Conservation (phyloP, 2,888 invertebrate species). For the Rhagium mordax region DNA sequence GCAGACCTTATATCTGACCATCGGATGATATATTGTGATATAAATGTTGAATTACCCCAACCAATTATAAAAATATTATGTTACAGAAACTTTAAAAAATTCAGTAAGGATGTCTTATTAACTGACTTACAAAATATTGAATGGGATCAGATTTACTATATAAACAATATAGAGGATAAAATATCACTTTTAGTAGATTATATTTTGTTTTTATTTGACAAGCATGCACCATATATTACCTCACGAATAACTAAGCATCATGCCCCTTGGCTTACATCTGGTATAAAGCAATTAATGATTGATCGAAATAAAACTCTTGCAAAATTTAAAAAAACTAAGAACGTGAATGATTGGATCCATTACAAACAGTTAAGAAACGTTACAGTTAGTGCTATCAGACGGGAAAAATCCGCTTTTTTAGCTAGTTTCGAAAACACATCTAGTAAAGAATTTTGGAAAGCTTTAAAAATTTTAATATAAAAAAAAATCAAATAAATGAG, state of each 20-base stretch:
- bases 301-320: not conserved
- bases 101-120: not conserved
- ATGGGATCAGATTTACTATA: not conserved
- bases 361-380: not conserved
- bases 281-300: not conserved
- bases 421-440: too few relatives aligned
- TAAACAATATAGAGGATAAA: not conserved
- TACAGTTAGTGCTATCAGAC: not conserved
- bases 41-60: not conserved
- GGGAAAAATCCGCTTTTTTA: not conserved
- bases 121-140: not conserved
- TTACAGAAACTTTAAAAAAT: not conserved
- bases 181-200: not conserved
- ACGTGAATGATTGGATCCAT: not conserved
- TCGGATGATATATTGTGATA: not conserved
- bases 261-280: not conserved
- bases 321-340: not conserved
- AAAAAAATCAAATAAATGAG: too few relatives aligned
- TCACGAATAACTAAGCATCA: not conserved
- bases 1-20: too few relatives aligned
- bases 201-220: not conserved
- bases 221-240: not conserved
- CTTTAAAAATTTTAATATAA: too few relatives aligned
- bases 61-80: too few relatives aligned
- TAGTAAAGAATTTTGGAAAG: too few relatives aligned